Base-by-base conservation (phyloP, 2,888 invertebrate species). In the Nomada goodeniana region DNA sequence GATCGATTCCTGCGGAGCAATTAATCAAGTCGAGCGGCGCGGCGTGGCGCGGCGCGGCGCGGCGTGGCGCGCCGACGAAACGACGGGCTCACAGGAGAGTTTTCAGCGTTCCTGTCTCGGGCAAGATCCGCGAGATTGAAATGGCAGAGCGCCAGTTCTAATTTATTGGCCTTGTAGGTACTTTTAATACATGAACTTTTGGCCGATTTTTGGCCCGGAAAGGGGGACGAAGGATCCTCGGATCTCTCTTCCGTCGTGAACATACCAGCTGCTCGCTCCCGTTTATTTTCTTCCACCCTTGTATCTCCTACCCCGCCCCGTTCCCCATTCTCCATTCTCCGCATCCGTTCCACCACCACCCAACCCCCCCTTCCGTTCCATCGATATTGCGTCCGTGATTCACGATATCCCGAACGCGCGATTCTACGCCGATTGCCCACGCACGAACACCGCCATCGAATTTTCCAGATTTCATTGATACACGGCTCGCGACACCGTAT, bases 61-160 rank as follows among this genome's bases (percentile, higher is more conserved):
- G 65, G 36, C 36, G 53, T 10, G 53, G n/a, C 57, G 57, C 60
- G 65, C 75, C 67, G 81, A 80, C 85, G 59, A 75, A 80, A 85
- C 71, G 88, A 88, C 80, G 88, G 76, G 76, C 83, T 80, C 74
- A 65, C 78, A 60, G 83, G 74, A 77, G 86, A 89, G 82, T 86
- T 90, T 84, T 82, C 86, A 76, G 80, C 85, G 85, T 87, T 87
- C 89, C 89, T 90, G 89, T 91, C 91, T 89, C 89, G 78, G 65
- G 83, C 89, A 91, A 91, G 89, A 91, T 90, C 88, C 89, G 86
- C 89, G 90, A 92, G 91, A 92, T 92, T 92, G 92, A 92, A 92
- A 92, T 92, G 92, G 92, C 92, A 92, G 84, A 82, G 90, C 90
- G 92, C 92, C 92, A 92, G 91, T 92, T 88, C 91, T 91, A 92